Evolutionary conservation across 2,888 invertebrate species (phyloP).

Genomic region (Andrena chrysosceles): DNA sequence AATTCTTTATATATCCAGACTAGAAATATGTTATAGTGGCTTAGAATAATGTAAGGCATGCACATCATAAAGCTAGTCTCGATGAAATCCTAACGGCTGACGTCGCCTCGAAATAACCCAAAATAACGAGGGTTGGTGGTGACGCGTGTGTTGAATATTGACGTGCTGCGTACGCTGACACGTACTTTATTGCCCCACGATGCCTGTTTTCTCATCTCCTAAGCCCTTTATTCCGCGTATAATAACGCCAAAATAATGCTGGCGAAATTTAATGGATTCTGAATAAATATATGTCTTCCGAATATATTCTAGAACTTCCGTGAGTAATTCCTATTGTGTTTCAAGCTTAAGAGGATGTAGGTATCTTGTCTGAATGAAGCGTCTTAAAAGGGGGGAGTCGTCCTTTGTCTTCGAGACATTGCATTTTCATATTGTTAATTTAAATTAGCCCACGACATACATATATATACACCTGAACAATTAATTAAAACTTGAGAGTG

Average conservation of each 20-base stretch:
- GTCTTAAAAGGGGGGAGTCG: not conserved
- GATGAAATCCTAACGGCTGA: conserved; percentile 6
- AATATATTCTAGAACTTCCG: conserved; percentile 27
- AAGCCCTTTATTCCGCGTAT: conserved; percentile 9
- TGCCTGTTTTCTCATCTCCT: not conserved
- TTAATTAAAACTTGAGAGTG: not conserved
- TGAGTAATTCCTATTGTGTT: conserved; percentile 14
- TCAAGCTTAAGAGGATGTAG: conserved; percentile 20
- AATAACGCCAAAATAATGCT: conserved; percentile 15
- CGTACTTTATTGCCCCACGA: not conserved
- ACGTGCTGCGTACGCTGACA: conserved; percentile 2
- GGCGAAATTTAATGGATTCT: conserved; percentile 29
- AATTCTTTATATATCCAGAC: not conserved
- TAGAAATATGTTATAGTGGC: not conserved
- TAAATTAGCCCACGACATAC: not conserved
- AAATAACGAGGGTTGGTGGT: not conserved
- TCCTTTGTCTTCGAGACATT: conserved; percentile 17
- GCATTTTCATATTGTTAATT: conserved; percentile 18
- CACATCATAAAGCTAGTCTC: not conserved
- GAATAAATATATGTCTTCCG: conserved; percentile 18
- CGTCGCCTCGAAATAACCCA: conserved; percentile 3
- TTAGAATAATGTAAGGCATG: not conserved
- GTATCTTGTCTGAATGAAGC: not conserved
- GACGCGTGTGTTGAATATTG: not conserved
- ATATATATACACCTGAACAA: not conserved